Percentiles rank a stretch among this genome's conserved stretches.
Conservation (phyloP, 2,113 vertebrate species). For the Regulus satrapa region DNA sequence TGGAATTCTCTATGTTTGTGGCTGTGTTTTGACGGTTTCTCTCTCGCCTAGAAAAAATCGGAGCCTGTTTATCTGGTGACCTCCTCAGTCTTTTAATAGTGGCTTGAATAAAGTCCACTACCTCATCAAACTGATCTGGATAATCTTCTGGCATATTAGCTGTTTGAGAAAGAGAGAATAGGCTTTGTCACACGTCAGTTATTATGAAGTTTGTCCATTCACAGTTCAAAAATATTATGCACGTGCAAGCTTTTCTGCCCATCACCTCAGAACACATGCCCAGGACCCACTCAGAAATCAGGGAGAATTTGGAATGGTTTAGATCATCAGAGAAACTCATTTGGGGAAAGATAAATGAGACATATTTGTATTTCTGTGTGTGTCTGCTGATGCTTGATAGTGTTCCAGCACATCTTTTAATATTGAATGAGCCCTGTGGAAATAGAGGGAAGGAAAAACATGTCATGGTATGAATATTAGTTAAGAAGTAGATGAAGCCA, state of each 20-base stretch:
- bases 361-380: neutral
- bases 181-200: neutral
- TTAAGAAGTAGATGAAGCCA: neutral
- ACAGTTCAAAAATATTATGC: neutral
- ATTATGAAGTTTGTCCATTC: neutral
- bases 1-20: constrained; percentile 66
- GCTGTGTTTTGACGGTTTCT: constrained; percentile 78
- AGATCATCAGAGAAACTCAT: neutral
- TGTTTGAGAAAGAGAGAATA: constrained; percentile 72
- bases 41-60: constrained; percentile 73
- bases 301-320: neutral
- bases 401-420: neutral
- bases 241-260: neutral
- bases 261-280: neutral
- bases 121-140: constrained; percentile 90
- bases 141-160: constrained; percentile 84
- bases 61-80: constrained; percentile 78
- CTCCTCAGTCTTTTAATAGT: constrained; percentile 89
- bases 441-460: neutral
- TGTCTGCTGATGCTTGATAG: neutral
- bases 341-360: neutral
- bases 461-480: neutral
- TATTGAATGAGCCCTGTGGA: neutral
- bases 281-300: neutral
- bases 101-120: constrained; percentile 95